These are phyloP conservation scores for Drosophila robusta DNA, from an alignment of 2,888 invertebrate genomes.

Conservation along the genomic window DNA sequence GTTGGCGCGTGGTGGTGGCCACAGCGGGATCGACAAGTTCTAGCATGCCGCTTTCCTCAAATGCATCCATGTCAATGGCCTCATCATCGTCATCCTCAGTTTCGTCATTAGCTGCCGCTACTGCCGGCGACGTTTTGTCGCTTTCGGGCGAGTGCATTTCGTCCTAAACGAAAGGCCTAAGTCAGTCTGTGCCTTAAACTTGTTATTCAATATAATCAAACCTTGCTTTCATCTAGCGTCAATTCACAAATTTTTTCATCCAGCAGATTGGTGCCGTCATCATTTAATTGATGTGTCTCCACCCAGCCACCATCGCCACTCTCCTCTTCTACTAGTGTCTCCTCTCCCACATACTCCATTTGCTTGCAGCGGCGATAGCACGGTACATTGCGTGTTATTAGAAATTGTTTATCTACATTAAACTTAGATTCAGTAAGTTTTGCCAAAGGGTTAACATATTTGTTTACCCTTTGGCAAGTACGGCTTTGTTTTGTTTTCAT, in stretches of 20 bases:
- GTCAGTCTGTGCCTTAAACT: not conserved
- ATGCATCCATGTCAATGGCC: conserved; percentile 98
- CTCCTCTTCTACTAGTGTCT: conserved; percentile 95
- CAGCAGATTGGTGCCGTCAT: conserved; percentile 87
- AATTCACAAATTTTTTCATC: conserved; percentile 91
- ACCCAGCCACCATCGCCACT: conserved; percentile 98
- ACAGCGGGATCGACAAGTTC: conserved; percentile 92
- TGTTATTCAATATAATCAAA: conserved; percentile 19
- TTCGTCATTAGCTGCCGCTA: conserved; percentile 85
- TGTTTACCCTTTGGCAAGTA: conserved; percentile 90
- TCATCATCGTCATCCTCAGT: conserved; percentile 95
- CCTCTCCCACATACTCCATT: conserved; percentile 87
- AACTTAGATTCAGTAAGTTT: conserved; percentile 2
- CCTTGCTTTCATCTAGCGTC: conserved; percentile 91
- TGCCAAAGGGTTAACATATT: not conserved
- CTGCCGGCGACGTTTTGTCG: conserved; percentile 81
- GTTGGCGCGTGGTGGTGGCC: conserved; percentile 86
- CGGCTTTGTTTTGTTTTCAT: conserved; percentile 93
- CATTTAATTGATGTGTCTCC: conserved; percentile 95
- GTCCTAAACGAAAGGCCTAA: conserved; percentile 51
- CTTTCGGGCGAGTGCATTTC: conserved; percentile 78
- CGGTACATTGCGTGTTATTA: conserved; percentile 98
- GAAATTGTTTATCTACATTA: conserved; percentile 94
- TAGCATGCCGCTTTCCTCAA: conserved; percentile 97
- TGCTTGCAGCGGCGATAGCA: conserved; percentile 98